Evolutionary conservation across 2,888 invertebrate genomes (phyloP), one percentile per base, ranked within the genome.

Genomic region (Adelphocoris suturalis): DNA sequence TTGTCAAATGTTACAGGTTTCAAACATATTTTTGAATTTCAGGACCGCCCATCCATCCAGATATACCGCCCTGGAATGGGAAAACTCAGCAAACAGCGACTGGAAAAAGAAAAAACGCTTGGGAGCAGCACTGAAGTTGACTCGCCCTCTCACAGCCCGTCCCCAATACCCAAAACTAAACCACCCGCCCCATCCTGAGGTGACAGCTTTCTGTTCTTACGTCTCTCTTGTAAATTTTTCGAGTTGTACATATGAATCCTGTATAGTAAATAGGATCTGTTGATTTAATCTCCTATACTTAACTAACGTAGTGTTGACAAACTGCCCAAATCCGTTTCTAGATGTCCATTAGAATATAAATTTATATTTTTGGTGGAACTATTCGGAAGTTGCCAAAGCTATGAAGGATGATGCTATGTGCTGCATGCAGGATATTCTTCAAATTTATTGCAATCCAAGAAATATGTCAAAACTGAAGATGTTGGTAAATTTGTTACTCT

Each of bases 21-120:
- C 37, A 37, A 37, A 37, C 37, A 37, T 37, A 37, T 37, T 37
- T 2, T 37, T 2, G 2, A 2, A 7, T 91, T 92, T 13, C 92
- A 97, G 96, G 98, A 98, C 94, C 96, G 98, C 75, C 98, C 98
- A 37, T 96, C 97, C 76, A 96, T 98, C 93, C 97, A 97, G 91
- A 97, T 98, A 92, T 98, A 98, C 93, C 96, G 98, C 92, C 98
- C 98, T 0, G 97, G 97, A 28, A 97, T 97, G 96, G 95, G 96
- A n/a, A 95, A 95, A 92, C 96, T 96, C 93, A 95, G 96, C 92
- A 96, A 96, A 93, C 96, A 96, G 92, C 94, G 94, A 84, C 93
- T 95, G 82, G 94, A 94, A 19, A 93, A 93, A 82, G 92, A 92
- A 86, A 95, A 95, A 92, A 94, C 94, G 82, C 94, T 94, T 91